Conservation (phyloP, 35 echinoderm and acorn worm genomes). For the Ptychodera flava region DNA sequence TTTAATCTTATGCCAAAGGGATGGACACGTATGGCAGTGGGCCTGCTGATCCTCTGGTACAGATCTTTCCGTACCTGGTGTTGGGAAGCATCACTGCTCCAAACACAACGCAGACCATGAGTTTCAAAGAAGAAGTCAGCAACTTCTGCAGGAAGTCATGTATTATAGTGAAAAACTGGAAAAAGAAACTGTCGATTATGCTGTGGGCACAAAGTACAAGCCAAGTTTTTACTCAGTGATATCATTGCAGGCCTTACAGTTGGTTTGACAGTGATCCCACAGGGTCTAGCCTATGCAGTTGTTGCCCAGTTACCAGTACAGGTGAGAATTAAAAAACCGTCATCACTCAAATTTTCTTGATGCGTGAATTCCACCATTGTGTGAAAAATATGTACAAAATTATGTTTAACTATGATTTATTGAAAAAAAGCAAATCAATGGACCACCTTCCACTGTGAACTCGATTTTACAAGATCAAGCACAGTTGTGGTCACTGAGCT, state of each 20-base stretch:
- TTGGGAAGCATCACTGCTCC: background rate
- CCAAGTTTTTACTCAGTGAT: conserved; percentile 43
- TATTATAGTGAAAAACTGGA: conserved; percentile 56
- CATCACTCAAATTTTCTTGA: too few relatives aligned
- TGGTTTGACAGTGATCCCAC: conserved; percentile 83
- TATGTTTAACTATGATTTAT: too few relatives aligned
- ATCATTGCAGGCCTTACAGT: conserved; percentile 84
- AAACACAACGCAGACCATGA: background rate
- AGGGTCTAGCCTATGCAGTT: conserved; percentile 87
- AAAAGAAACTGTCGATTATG: conserved; percentile 57
- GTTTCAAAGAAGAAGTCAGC: background rate
- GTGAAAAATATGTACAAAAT: too few relatives aligned
- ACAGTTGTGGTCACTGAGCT: too few relatives aligned
- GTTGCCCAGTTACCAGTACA: conserved; percentile 78
- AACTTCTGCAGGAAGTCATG: conserved; percentile 8
- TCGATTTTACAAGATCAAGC: too few relatives aligned
- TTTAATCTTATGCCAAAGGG: too few relatives aligned
- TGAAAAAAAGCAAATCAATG: too few relatives aligned
- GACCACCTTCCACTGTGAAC: too few relatives aligned
- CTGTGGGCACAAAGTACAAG: conserved; percentile 65
- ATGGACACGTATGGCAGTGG: background rate
- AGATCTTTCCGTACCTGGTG: background rate
- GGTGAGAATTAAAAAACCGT: conserved; percentile 39
- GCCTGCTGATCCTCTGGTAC: background rate
- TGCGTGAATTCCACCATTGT: too few relatives aligned